These are phyloP conservation scores for Chaetops frenatus DNA, from an alignment of 2,113 vertebrate genomes.

Conservation along the genomic window DNA sequence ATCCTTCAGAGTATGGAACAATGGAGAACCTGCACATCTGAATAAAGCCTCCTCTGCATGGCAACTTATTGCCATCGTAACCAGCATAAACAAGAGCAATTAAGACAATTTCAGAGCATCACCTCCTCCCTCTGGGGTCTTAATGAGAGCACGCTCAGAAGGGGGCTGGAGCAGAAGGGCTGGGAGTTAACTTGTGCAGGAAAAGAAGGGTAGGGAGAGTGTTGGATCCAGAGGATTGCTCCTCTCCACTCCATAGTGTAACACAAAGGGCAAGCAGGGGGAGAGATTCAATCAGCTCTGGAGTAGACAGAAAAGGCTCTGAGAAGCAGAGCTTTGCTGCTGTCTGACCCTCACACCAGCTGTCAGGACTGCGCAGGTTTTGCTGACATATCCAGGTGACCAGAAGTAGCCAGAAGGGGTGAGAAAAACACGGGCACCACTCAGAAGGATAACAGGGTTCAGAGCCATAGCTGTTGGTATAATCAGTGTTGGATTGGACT, in stretches of 20 bases:
- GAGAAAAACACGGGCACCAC: rapidly evolving
- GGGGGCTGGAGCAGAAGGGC: slow-evolving; percentile 37
- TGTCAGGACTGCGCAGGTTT: neutral
- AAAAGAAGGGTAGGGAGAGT: neutral
- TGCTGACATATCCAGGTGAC: neutral
- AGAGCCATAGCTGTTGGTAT: neutral
- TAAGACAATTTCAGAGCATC: slow-evolving; percentile 63
- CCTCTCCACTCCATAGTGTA: neutral
- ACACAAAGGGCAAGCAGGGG: neutral
- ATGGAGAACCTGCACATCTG: slow-evolving; percentile 51
- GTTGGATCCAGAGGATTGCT: neutral
- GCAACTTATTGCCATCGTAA: slow-evolving; percentile 64
- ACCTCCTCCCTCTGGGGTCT: slow-evolving; percentile 62
- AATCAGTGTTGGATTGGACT: neutral
- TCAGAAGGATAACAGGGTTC: neutral
- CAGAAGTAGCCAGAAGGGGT: neutral
- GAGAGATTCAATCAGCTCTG: neutral
- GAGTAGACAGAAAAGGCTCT: neutral
- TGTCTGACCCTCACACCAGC: neutral
- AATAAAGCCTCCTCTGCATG: slow-evolving; percentile 54
- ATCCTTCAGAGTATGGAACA: slow-evolving; percentile 50
- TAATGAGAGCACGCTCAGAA: slow-evolving; percentile 48
- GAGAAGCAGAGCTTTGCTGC: neutral
- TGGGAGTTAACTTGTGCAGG: neutral
- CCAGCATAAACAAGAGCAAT: slow-evolving; percentile 66